Base-by-base conservation (phyloP, 2,797 vertebrate genomes). In the Oreonectes daqikongensis region DNA sequence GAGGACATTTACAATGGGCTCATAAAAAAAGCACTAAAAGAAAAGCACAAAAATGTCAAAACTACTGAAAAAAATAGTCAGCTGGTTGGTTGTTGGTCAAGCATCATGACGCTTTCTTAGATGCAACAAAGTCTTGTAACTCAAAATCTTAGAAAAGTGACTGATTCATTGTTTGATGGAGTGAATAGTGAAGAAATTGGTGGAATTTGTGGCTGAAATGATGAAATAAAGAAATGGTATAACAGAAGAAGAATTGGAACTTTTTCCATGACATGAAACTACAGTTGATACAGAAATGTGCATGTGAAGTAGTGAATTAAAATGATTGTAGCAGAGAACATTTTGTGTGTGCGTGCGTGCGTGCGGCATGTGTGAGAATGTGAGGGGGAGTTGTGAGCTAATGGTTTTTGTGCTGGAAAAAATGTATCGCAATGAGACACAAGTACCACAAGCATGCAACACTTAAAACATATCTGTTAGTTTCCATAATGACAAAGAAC, bases 401-500 rank as follows among this genome's bases (percentile, higher is more conserved):
- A 83, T 81, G 67, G 50, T 79, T 81, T 79, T 72, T 75, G 69
- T 83, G 77, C 80, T 75, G 63, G 73, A 83, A 75, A 83, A 81
- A 81, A 85, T 83, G 79, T 69, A 78, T 81, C 76, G 71, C 78
- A 40, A 59, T 81, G 77, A 71, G 77, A 65, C 60, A 82, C 61
- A 79, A 79, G 79, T 77, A 70, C 20, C 57, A 69, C 78, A 77
- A 75, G 73, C 61, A 59, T 79, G 77, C 79, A 81, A 83, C 38
- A 77, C 68, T 75, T 82, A 71, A 86, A 69, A 77, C 80, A 83
- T 87, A 81, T 85, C 44, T 74, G 86, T 85, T 84, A 72, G 89
- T 92, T 92, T 90, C 92, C 90, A 92, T 92, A 91, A 91, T 90
- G 89, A 92, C 91, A 87, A 86, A 79, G 70, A 87, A 87, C 85